Evolutionary conservation across 2,797 vertebrate genomes (phyloP), one percentile per base, ranked within the genome.

Genomic region (Pseudochromis fuscus): DNA sequence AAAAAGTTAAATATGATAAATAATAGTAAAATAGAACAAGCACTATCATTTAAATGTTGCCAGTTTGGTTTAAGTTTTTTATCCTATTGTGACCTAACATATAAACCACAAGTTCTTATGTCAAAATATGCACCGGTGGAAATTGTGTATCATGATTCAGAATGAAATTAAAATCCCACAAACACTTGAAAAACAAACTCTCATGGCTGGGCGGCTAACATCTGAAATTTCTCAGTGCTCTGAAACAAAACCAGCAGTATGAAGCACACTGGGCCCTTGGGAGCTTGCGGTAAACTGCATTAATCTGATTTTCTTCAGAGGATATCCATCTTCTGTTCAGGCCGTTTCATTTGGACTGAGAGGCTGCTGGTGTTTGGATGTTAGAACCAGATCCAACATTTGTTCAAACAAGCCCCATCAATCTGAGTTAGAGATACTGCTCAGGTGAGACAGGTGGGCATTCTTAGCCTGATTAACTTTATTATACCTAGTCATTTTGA

Each of bases 271-370:
- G 7, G 4, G 48, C 30, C 38, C 16, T 31, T 46, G 46, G 49
- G 30, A 57, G 44, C 15, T 42, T 24, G 44, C 25, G 28, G 37
- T 66, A 24, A 62, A 38, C 19, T 16, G 27, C 21, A 49, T 60
- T 55, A 42, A 30, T 37, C 28, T n/a, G 27, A 67, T 37, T 37
- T 37, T 13, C 1, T 13, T 37, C 35, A 37, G 35, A 4, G 16
- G 13, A 15, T 5, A 37, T 37, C 35, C 13, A 15, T 37, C 35
- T 37, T 37, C 12, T 37, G 35, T 37, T 8, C n/a, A n/a, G n/a
- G n/a, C n/a, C 9, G 31, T 7, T 37, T 37, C 16, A 37, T 4
- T 16, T 4, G 13, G 35, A 5, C 35, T 37, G 13, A 0, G 16
- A 15, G 13, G 11, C 13, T 37, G 35, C 35, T 37, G 0, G 13